These are phyloP conservation scores for Ormyrus labotus DNA, from an alignment of 2,888 invertebrate genomes.

Conservation along the genomic window DNA sequence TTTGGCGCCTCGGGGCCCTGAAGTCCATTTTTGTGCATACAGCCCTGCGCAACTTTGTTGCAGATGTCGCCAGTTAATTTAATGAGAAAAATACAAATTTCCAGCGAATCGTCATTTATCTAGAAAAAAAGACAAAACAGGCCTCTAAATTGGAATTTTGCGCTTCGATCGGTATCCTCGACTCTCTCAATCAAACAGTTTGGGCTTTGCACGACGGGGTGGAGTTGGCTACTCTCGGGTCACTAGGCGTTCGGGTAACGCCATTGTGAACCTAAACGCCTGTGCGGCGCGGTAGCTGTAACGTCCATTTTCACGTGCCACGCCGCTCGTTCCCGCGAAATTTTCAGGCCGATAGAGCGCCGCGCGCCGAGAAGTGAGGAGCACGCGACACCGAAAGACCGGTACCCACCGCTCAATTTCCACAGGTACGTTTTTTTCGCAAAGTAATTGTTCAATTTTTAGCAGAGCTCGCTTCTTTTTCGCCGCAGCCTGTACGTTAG, in stretches of 20 bases:
- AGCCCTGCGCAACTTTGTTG: slow-evolving; percentile 1
- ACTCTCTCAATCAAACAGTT: neutral
- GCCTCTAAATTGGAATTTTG: slow-evolving; percentile 28
- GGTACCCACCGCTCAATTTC: too few species aligned
- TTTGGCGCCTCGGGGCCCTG: slow-evolving; percentile 31
- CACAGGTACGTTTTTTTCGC: too few species aligned
- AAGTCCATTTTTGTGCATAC: slow-evolving; percentile 2
- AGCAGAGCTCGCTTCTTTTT: too few species aligned
- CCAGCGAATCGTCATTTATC: slow-evolving; percentile 4
- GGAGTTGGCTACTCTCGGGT: slow-evolving; percentile 23
- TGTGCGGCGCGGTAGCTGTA: slow-evolving; percentile 81
- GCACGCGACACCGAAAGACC: neutral
- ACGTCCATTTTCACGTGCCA: slow-evolving; percentile 82
- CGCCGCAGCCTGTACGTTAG: slow-evolving; percentile 11
- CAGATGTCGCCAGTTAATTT: slow-evolving; percentile 46
- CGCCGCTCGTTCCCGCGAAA: slow-evolving; percentile 79
- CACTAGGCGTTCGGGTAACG: slow-evolving; percentile 79
- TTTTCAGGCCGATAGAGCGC: slow-evolving; percentile 70
- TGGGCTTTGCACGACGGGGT: neutral
- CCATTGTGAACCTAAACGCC: slow-evolving; percentile 92
- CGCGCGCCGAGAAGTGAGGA: slow-evolving; percentile 49
- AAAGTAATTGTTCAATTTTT: too few species aligned
- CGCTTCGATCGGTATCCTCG: neutral
- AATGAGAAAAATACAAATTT: neutral
- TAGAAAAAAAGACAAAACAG: neutral